Evolutionary conservation across 2,797 vertebrate species (phyloP), one percentile per base, ranked within the genome.

Genomic region (Chelmon rostratus): DNA sequence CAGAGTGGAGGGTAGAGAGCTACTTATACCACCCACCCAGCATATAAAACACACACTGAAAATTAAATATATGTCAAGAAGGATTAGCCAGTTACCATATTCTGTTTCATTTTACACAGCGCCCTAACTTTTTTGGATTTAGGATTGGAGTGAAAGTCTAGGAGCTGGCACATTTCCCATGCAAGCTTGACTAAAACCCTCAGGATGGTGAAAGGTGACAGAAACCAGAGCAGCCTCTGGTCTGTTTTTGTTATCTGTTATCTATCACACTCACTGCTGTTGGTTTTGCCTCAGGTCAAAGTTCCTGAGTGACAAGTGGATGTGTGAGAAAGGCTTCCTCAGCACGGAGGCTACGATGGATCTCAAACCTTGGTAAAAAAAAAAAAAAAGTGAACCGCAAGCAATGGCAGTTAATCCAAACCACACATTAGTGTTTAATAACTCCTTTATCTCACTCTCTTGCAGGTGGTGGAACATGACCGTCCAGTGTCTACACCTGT

Each of bases 281-380:
- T n/a, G 4, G 1, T 38, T 58, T 53, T 62, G 15, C 49, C 47
- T 47, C 11, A 99, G 97, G 97, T 96, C 97, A 82, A 99, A 98
- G 91, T 98, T 98, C 91, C 88, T 98, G 85, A 98, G 93, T 28
- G 96, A 98, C 89, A 95, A 94, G 74, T 98, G 97, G 97, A 98
- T 99, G 97, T 91, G 90, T 63, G 96, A 97, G 91, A 98, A 97
- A 71, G 97, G 97, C 8, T 98, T 98, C 88, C 86, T 97, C 87
- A 94, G 91, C 75, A 94, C 93, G 73, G 96, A 96, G 1, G 87
- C 91, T 68, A 88, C 92, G 7, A 73, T 86, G 5, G 90, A 91
- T 52, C 90, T 85, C 66, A 96, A 92, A 76, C 97, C 96, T 21
- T 97, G 97, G 97, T 98, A 76, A 63, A 63, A 37, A 33, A 33